Conservation (phyloP, 1,140 invertebrate species). For the Himalopsyche phryganea region DNA sequence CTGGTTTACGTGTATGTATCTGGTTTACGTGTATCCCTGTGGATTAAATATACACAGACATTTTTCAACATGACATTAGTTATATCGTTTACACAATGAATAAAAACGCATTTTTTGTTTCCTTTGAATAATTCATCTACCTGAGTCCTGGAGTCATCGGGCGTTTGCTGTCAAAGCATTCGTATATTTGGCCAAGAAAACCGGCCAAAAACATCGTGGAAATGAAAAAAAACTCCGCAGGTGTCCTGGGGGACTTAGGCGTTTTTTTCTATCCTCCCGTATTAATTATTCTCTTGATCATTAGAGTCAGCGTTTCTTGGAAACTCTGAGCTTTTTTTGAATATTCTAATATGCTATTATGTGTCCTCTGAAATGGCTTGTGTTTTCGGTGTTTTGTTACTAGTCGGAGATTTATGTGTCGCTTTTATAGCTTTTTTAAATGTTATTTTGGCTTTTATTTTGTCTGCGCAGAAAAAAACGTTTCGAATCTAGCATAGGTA, state of each 20-base stretch:
- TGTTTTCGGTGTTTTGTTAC: not conserved
- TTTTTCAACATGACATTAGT: too few species aligned
- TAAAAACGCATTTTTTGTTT: constrained; percentile 18
- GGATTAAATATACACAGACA: too few species aligned
- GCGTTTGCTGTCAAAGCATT: constrained; percentile 23
- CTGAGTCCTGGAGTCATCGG: constrained; percentile 17
- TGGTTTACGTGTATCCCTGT: too few species aligned
- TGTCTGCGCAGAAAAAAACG: too few species aligned
- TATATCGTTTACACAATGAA: not conserved
- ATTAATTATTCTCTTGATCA: constrained; percentile 33
- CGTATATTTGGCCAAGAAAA: constrained; percentile 15
- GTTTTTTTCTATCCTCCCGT: constrained; percentile 13
- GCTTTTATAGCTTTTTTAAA: not conserved
- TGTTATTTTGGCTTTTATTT: too few species aligned
- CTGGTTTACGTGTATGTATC: too few species aligned
- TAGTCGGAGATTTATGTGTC: not conserved
- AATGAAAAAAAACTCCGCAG: constrained; percentile 30
- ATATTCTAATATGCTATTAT: constrained; percentile 14
- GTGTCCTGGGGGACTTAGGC: constrained; percentile 16
- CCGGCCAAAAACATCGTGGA: constrained; percentile 11
- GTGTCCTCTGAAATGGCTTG: not conserved
- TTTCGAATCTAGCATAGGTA: too few species aligned
- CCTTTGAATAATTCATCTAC: constrained; percentile 30
- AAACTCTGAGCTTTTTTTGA: constrained; percentile 12
- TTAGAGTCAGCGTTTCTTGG: constrained; percentile 22